Evolutionary conservation across 2,113 vertebrate species (phyloP), one percentile per base, ranked within the genome.

Genomic region (Himantopus leucocephalus): DNA sequence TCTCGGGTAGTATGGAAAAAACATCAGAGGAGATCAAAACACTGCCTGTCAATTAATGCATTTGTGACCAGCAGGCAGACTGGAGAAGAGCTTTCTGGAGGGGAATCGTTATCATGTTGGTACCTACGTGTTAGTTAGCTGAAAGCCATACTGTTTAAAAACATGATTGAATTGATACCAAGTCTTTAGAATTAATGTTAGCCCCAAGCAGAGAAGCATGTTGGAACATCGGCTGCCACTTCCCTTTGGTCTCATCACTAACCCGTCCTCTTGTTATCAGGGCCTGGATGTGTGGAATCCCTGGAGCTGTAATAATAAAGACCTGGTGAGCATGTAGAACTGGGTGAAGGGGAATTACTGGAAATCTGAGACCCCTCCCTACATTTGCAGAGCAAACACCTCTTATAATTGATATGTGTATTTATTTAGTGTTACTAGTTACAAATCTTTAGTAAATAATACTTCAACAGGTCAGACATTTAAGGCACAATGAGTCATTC

Each of bases 351-450:
- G 39, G 72, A 96, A 80, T 86, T 90, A 77, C 82, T 71, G 50
- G 90, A 94, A 94, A 86, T 62, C 60, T 86, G 64, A 93, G 56
- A 88, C 19, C 53, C 21, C 43, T 93, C 83, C 76, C 83, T 95
- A 52, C 41, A 39, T 95, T 87, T 94, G 60, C 56, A 93, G 79
- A 60, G 43, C 70, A 84, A 94, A 81, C 63, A 77, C 13, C 20
- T 90, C 72, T 90, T 66, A 19, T 68, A 77, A 86, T 29, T 88
- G 68, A 83, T 93, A 30, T 29, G 35, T 70, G 35, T 87, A 22
- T 95, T 94, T 83, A 43, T 79, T 86, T 80, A 66, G 53, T 70
- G 66, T 90, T 85, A 37, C 43, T 78, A 91, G 80, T 91, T 83
- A 84, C 52, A 94, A 72, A 48, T 88, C 67, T 88, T 17, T n/a